phyloP scores from a whole-genome alignment of 1,140 invertebrate genomes.

The Homarus americanus region DNA sequence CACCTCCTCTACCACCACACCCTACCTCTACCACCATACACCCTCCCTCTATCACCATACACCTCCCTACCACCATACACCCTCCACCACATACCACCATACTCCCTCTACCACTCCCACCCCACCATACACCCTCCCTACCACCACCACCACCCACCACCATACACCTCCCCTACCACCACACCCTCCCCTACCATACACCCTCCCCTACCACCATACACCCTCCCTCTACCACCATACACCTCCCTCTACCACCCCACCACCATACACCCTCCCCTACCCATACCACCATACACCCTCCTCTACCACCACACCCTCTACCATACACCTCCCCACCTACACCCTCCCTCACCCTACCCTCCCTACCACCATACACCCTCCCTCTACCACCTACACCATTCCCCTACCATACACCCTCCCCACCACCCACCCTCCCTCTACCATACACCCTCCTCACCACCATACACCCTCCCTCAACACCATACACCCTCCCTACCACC shows the following conservation, averaged over 20 bases:
- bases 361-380: too few relatives aligned
- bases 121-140: not conserved
- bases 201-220: not conserved
- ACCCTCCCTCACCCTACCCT: too few relatives aligned
- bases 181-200: too few relatives aligned
- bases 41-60: not conserved
- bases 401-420: not conserved
- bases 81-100: not conserved
- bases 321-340: too few relatives aligned
- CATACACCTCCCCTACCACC: not conserved
- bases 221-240: too few relatives aligned
- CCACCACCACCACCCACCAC: not conserved
- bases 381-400: too few relatives aligned
- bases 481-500: not conserved
- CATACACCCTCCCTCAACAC: not conserved
- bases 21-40: not conserved
- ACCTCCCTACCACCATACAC: not conserved
- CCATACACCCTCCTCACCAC: not conserved
- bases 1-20: not conserved
- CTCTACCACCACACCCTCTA: too few relatives aligned
- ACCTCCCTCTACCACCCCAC: not conserved
- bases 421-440: not conserved
- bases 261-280: not conserved
- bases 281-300: too few relatives aligned
- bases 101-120: not conserved